A percentile compares a stretch with the other conserved stretches of the same genome.
Conservation (phyloP, 2,888 invertebrate species). For the Polyommatus icarus region DNA sequence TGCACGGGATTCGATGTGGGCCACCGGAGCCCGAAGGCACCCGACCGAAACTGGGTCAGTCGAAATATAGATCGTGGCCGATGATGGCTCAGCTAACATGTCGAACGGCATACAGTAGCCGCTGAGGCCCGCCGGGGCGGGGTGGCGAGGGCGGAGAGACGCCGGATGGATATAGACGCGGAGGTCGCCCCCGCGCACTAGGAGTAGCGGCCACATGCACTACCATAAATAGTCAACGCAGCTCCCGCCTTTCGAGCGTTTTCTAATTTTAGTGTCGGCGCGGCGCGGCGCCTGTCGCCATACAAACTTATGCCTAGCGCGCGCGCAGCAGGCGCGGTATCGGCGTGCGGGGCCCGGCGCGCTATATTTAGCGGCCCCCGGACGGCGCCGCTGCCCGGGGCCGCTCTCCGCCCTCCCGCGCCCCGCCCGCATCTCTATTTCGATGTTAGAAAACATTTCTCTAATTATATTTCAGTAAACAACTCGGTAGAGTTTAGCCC, state of each 20-base stretch:
- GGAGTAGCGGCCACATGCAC: slow-evolving; percentile 59
- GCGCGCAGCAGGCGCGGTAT: slow-evolving; percentile 46
- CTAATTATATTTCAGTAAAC: not conserved
- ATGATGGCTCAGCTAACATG: slow-evolving; percentile 34
- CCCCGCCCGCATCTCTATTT: not conserved
- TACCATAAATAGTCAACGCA: slow-evolving; percentile 78
- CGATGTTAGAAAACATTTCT: not conserved
- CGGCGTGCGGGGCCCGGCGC: slow-evolving; percentile 51
- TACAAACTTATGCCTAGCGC: slow-evolving; percentile 46
- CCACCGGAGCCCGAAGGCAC: slow-evolving; percentile 42
- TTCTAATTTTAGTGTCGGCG: slow-evolving; percentile 63
- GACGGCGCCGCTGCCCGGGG: slow-evolving; percentile 28
- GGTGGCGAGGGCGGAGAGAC: not conserved
- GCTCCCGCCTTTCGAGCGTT: slow-evolving; percentile 63
- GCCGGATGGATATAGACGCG: slow-evolving; percentile 52
- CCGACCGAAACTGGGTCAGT: slow-evolving; percentile 61
- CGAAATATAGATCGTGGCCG: slow-evolving; percentile 35
- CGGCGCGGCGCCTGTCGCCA: slow-evolving; percentile 40
- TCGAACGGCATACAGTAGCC: slow-evolving; percentile 27
- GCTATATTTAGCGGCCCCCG: slow-evolving; percentile 49
- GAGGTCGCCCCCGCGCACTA: slow-evolving; percentile 60
- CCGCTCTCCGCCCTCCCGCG: slow-evolving; percentile 6
- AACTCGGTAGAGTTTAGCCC: not conserved
- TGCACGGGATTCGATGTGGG: slow-evolving; percentile 24
- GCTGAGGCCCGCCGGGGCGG: not conserved